Evolutionary conservation across 2,797 vertebrate genomes (phyloP).

Genomic region (Lithobates sylvaticus): DNA sequence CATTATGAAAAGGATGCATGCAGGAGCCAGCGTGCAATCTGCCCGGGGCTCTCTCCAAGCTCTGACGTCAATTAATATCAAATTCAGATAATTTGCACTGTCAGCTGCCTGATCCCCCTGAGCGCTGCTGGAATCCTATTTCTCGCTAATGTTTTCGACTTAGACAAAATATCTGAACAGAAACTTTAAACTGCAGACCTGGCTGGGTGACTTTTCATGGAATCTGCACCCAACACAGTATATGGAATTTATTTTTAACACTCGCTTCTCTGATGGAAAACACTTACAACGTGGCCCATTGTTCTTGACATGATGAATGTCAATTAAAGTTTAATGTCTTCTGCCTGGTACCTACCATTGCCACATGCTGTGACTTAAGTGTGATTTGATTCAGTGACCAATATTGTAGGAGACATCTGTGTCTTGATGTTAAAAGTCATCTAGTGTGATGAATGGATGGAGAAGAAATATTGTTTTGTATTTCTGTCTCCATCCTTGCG

Average conservation of each 20-base stretch:
- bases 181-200: constrained; percentile 56
- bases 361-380: constrained; percentile 14
- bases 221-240: background rate
- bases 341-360: constrained; percentile 21
- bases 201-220: constrained; percentile 28
- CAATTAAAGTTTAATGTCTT: constrained; percentile 21
- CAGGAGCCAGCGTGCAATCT: constrained; percentile 53
- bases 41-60: constrained; percentile 60
- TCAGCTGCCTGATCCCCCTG: constrained; percentile 66
- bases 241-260: background rate
- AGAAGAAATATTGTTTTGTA: background rate
- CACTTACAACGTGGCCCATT: background rate
- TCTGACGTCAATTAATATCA: constrained; percentile 67
- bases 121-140: constrained; percentile 54
- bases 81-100: constrained; percentile 66
- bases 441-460: background rate
- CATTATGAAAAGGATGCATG: constrained; percentile 63
- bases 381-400: constrained; percentile 18
- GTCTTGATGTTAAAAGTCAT: background rate
- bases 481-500: background rate
- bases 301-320: background rate
- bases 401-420: constrained; percentile 4
- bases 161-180: constrained; percentile 61
- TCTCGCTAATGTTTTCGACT: constrained; percentile 63
- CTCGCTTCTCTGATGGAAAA: background rate